Percentiles rank a stretch among this genome's conserved stretches.
Conservation (phyloP, 37 sponge, comb jelly and placozoan species). For the Chondrilla cf. caribensis region DNA sequence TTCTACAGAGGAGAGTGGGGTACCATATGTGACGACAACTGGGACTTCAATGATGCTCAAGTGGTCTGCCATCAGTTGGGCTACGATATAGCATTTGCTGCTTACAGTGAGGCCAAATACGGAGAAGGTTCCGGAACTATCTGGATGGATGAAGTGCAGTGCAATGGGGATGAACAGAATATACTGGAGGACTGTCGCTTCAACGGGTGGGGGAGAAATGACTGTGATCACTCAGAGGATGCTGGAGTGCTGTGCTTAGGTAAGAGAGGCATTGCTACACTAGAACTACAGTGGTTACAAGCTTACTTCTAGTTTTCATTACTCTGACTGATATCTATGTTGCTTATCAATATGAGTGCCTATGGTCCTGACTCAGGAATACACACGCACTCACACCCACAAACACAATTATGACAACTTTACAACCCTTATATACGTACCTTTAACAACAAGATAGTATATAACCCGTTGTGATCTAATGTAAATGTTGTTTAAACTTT, state of each 20-base stretch:
- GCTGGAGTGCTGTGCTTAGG: constrained; percentile 24
- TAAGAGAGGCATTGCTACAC: no score
- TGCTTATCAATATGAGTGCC: no score
- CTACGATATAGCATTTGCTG: not conserved
- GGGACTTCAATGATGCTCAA: constrained; percentile 49
- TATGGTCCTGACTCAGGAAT: no score
- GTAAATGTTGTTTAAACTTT: no score
- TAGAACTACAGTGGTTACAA: no score
- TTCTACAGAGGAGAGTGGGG: constrained; percentile 26
- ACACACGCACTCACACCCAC: no score
- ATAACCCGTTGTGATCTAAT: no score
- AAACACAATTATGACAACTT: no score
- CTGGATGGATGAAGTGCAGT: constrained; percentile 11
- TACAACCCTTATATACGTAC: no score
- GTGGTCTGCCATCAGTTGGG: constrained; percentile 35
- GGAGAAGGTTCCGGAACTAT: not conserved
- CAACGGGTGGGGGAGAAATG: not conserved
- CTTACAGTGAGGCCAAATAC: not conserved
- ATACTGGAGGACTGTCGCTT: not conserved
- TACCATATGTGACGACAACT: constrained; percentile 39
- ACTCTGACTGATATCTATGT: no score
- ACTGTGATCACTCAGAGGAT: not conserved
- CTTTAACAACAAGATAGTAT: no score
- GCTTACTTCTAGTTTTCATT: no score
- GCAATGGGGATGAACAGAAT: not conserved